Conservation (phyloP, 2,888 invertebrate genomes). For the Adelognathus sp. region DNA sequence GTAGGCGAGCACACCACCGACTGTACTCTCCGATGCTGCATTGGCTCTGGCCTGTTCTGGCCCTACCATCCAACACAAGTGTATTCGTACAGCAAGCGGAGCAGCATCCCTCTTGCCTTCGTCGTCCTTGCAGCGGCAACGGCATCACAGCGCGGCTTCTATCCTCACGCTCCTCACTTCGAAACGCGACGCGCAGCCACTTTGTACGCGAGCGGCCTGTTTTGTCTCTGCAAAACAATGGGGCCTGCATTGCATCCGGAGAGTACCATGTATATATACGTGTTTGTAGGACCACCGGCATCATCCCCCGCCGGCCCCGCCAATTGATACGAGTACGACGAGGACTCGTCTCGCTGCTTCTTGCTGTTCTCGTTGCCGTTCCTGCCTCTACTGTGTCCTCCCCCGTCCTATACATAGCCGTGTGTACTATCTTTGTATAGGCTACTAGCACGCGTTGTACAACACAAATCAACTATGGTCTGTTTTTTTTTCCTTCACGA, state of each 20-base stretch:
- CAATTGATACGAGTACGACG: constrained; percentile 27
- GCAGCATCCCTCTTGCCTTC: neutral
- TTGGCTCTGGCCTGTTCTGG: neutral
- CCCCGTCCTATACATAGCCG: neutral
- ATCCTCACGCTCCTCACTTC: constrained; percentile 66
- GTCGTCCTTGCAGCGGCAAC: neutral
- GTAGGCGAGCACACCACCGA: neutral
- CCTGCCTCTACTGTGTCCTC: neutral
- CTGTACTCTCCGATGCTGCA: constrained; percentile 19
- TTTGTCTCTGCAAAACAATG: constrained; percentile 80
- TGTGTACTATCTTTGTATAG: neutral
- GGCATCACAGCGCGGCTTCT: constrained; percentile 53
- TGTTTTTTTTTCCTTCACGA: constrained; percentile 10
- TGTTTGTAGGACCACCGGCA: neutral
- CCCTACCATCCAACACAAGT: neutral
- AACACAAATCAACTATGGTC: constrained; percentile 1
- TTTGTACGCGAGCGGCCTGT: constrained; percentile 79
- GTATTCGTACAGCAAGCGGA: neutral
- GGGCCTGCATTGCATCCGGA: constrained; percentile 69
- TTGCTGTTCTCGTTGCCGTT: neutral
- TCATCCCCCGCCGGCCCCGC: neutral
- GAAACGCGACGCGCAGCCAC: constrained; percentile 77
- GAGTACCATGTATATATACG: neutral
- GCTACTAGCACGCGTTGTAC: constrained; percentile 4
- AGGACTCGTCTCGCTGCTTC: constrained; percentile 37